These are phyloP conservation scores for Oikopleura dioica DNA, from an alignment of 23 tunicate genomes.

Conservation along the genomic window DNA sequence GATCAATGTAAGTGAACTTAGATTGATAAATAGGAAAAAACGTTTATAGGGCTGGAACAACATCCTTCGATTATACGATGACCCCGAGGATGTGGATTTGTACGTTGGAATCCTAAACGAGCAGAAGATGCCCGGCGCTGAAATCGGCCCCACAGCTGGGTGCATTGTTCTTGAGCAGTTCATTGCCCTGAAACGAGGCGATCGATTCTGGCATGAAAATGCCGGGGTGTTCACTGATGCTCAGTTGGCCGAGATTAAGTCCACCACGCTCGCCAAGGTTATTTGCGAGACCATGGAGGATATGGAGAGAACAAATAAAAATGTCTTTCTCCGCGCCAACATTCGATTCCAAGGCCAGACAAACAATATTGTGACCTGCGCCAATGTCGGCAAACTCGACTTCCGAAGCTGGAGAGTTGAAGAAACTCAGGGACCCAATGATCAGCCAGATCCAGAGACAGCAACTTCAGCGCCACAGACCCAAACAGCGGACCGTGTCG, in stretches of 20 bases:
- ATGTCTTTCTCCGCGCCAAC: not conserved
- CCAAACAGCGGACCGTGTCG: not conserved
- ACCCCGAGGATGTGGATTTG: not conserved
- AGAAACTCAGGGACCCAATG: too few relatives aligned
- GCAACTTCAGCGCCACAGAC: not conserved
- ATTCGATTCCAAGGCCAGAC: not conserved
- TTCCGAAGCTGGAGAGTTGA: not conserved
- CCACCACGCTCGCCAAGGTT: constrained; percentile 39
- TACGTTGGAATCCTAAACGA: not conserved
- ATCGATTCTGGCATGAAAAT: not conserved
- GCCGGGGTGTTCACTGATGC: not conserved
- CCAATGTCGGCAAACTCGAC: not conserved
- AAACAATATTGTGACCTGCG: not conserved
- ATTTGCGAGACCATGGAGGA: constrained; percentile 34
- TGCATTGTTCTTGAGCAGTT: too few relatives aligned
- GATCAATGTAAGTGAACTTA: not conserved
- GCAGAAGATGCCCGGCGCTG: not conserved
- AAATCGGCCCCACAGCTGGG: not conserved
- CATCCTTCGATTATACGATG: not conserved
- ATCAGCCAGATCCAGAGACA: not conserved
- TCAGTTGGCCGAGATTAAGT: constrained; percentile 14
- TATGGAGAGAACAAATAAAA: not conserved
- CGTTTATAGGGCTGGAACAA: not conserved
- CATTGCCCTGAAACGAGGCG: not conserved
- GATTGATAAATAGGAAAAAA: too few relatives aligned